A percentile compares a stretch with the other conserved stretches of the same genome.
Evolutionary conservation across 2,113 vertebrate genomes (phyloP).

Genomic region (Hippolais icterina): DNA sequence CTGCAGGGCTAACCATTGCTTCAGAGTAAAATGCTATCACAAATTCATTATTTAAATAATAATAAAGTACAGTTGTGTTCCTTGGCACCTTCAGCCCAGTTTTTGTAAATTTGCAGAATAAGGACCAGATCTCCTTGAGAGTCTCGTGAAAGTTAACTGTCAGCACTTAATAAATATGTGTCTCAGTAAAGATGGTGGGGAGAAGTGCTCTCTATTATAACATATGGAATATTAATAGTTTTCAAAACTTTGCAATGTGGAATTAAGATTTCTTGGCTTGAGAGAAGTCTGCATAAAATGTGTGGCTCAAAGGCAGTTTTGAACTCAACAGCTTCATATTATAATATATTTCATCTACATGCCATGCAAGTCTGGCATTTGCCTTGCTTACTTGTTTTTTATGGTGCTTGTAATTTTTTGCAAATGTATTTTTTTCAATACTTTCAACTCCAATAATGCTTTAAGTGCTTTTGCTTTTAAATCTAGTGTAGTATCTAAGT

Average conservation of each 20-base stretch:
- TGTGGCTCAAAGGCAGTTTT: slow-evolving; percentile 7
- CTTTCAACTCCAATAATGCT: neutral
- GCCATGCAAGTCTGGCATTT: neutral
- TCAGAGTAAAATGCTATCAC: slow-evolving; percentile 9
- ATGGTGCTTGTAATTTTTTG: neutral
- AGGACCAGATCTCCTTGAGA: slow-evolving; percentile 18
- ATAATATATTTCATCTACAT: slow-evolving; percentile 13
- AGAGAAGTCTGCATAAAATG: slow-evolving; percentile 2
- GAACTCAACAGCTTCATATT: neutral
- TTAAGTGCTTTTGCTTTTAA: slow-evolving; percentile 32
- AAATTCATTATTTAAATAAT: slow-evolving; percentile 27
- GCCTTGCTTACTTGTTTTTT: slow-evolving; percentile 19
- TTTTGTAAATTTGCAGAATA: slow-evolving; percentile 7
- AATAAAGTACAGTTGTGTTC: slow-evolving; percentile 42
- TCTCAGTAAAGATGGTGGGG: neutral
- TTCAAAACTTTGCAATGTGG: neutral
- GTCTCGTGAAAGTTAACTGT: slow-evolving; percentile 32
- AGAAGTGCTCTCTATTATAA: neutral
- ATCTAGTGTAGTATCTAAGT: neutral
- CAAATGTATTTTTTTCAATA: neutral
- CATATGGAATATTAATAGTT: neutral
- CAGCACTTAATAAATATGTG: slow-evolving; percentile 45
- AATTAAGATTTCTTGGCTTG: slow-evolving; percentile 4
- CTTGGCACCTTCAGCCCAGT: neutral
- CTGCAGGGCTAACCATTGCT: neutral